Evolutionary conservation across 1,140 invertebrate genomes (phyloP), one percentile per base, ranked within the genome.

Genomic region (Tetraneura akinire): DNA sequence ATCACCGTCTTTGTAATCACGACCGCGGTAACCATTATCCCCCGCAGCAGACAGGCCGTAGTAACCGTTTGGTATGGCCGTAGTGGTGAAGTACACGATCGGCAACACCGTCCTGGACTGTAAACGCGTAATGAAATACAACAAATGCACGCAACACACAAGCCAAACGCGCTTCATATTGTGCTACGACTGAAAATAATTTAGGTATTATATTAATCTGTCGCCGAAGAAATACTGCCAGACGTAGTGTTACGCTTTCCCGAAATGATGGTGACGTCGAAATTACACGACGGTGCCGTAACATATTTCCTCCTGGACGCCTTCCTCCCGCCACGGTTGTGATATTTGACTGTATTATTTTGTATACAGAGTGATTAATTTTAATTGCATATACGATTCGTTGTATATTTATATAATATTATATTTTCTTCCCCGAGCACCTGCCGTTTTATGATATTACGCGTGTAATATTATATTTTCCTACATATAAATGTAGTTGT

Each of bases 191-290:
- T 60, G 57, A 26, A 60, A n/a, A n/a, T n/a, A n/a, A n/a, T n/a
- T n/a, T n/a, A n/a, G n/a, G n/a, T n/a, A n/a, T n/a, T n/a, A 60
- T 26, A 60, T 14, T 21, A 64, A 37, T 42, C 37, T 0, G 64
- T 21, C 32, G 4, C n/a, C 64, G 37, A 18, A 66, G 26, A 29
- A 23, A 60, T 26, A 60, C 57, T 1, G 26, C n/a, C 32, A 42
- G 1, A 37, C 62, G n/a, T 32, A 29, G 62, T 37, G 64, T 66
- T 42, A 37, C 62, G 64, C 37, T 66, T 66, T 66, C 64, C 32
- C 62, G 29, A 26, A 6, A 10, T n/a, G 32, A 2, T 11, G 55
- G 23, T 5, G 14, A 23, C 14, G 23, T 21, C 57, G 32, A 37
- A 37, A 37, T 4, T 37, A 37, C 32, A 37, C 32, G 57, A 26